A percentile compares a stretch with the other conserved stretches of the same genome.
Conservation (phyloP, 2,113 vertebrate species). For the Gymnocephalus cernua region DNA sequence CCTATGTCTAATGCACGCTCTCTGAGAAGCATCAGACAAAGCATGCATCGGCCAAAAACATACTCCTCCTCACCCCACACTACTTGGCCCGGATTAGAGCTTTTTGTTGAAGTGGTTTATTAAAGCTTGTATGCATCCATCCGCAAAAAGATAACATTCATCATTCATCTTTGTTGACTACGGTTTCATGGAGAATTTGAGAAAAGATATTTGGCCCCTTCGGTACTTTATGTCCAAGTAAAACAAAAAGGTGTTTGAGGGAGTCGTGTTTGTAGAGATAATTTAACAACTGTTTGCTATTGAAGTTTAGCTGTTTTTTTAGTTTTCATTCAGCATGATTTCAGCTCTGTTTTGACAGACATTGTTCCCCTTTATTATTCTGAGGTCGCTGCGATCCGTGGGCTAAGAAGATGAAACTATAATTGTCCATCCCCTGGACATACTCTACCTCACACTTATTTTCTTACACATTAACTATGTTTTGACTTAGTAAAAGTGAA, state of each 20-base stretch:
- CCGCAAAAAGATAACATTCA: slow-evolving; percentile 7
- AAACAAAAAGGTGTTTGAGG: neutral
- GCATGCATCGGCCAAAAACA: neutral
- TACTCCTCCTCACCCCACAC: neutral
- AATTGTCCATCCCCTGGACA: neutral
- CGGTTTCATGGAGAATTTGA: slow-evolving; percentile 4
- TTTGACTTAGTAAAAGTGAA: too few relatives aligned
- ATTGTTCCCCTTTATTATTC: neutral
- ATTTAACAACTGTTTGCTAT: neutral
- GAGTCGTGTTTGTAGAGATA: neutral
- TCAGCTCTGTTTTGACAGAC: neutral
- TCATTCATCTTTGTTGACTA: neutral
- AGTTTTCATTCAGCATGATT: neutral
- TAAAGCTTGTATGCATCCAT: neutral
- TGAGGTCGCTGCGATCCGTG: neutral
- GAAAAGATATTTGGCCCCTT: neutral
- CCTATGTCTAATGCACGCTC: too few relatives aligned
- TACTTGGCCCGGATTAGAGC: neutral
- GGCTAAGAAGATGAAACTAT: neutral
- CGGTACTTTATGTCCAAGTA: neutral
- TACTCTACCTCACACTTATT: neutral
- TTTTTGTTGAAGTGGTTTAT: slow-evolving; percentile 1
- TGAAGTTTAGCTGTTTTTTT: too few relatives aligned
- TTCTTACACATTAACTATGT: neutral
- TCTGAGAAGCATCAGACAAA: neutral